Conservation (phyloP, 2,113 vertebrate species). For the Tyrannus savana region DNA sequence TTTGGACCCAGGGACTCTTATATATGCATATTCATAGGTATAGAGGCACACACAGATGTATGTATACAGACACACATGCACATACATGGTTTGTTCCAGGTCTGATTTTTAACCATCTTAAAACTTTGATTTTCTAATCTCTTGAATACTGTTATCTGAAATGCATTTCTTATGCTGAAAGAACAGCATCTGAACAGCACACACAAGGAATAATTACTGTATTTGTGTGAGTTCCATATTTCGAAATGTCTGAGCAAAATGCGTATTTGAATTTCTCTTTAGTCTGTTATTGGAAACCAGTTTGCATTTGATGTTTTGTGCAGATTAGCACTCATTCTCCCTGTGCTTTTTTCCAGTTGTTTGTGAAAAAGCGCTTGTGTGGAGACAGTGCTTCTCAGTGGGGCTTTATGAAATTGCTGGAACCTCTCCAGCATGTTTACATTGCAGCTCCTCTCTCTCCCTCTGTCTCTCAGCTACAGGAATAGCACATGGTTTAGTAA, state of each 20-base stretch:
- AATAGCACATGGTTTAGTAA: not conserved
- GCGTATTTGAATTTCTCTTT: not conserved
- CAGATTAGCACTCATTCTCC: not conserved
- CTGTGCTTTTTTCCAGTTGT: not conserved
- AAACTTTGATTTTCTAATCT: not conserved
- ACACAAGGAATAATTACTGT: not conserved
- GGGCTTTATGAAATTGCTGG: not conserved
- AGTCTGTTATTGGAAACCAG: not conserved
- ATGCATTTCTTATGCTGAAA: not conserved
- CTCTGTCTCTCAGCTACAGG: not conserved
- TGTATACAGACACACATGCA: no score
- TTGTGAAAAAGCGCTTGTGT: not conserved
- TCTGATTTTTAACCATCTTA: not conserved
- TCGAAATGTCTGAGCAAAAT: not conserved
- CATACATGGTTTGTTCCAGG: not conserved
- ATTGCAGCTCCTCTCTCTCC: not conserved
- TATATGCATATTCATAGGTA: not conserved
- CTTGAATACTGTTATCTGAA: not conserved
- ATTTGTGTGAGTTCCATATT: not conserved
- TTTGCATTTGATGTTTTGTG: not conserved
- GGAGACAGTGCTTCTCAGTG: not conserved
- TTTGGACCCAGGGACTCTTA: not conserved
- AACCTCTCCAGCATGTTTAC: not conserved
- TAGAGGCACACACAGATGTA: no score
- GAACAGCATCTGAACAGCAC: not conserved